Evolutionary conservation across 2,113 vertebrate genomes (phyloP).

Genomic region (Camelus bactrianus): DNA sequence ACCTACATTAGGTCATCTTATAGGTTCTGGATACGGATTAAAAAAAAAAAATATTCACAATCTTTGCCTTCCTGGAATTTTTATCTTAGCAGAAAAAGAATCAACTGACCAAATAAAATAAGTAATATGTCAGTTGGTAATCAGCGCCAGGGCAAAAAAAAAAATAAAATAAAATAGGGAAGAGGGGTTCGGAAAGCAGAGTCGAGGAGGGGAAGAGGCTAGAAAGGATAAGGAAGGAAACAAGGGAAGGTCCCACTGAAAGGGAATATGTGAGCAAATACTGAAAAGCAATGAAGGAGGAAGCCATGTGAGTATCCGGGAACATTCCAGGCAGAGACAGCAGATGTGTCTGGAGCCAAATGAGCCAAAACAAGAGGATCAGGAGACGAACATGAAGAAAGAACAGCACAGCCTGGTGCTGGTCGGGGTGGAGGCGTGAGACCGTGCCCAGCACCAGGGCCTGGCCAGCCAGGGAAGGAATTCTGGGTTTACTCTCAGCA

Average conservation of each 20-base stretch:
- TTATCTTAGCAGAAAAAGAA: background rate
- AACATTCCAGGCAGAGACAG: background rate
- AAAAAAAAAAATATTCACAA: background rate
- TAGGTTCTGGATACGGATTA: background rate
- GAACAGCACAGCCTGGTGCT: too few relatives aligned
- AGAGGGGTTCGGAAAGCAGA: background rate
- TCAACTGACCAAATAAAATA: background rate
- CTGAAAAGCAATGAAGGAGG: background rate
- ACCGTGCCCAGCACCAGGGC: rapidly evolving
- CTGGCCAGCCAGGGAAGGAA: rapidly evolving
- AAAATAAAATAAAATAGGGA: background rate
- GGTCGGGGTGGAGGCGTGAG: rapidly evolving
- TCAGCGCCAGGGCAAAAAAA: background rate
- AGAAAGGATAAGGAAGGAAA: background rate
- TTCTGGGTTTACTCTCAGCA: background rate
- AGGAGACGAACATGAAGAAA: too few relatives aligned
- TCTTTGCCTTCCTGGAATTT: background rate
- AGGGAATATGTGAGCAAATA: background rate
- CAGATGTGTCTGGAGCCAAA: background rate
- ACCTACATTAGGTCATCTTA: background rate
- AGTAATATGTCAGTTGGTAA: background rate
- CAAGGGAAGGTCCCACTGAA: background rate
- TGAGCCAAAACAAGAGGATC: background rate
- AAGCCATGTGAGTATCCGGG: background rate
- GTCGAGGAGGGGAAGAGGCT: background rate